Percentiles rank a stretch among this genome's conserved stretches.
These are phyloP conservation scores for Chascanopsetta lugubris DNA, from an alignment of 2,113 vertebrate species.

Conservation along the genomic window DNA sequence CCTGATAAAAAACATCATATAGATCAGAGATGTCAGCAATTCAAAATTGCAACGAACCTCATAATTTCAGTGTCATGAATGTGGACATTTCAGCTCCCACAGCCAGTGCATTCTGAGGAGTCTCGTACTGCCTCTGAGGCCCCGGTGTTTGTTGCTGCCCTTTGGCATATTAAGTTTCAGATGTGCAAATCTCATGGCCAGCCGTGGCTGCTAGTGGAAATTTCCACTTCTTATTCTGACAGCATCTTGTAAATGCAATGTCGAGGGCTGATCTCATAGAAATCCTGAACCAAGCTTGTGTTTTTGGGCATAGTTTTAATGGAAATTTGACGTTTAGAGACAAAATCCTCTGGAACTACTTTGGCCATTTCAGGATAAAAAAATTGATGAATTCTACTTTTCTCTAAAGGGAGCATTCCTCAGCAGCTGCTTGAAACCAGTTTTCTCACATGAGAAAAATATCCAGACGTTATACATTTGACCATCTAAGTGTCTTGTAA, in stretches of 20 bases:
- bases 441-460: conserved; percentile 2
- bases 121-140: conserved; percentile 54
- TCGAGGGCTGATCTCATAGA: conserved; percentile 39
- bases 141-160: conserved; percentile 68
- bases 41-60: no score
- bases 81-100: conserved; percentile 12
- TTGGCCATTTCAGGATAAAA: background rate
- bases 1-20: no score
- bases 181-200: conserved; percentile 66
- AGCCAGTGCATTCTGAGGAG: conserved; percentile 38
- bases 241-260: conserved; percentile 55
- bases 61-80: conserved; percentile 10
- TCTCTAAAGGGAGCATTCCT: background rate
- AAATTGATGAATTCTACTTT: background rate
- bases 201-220: conserved; percentile 77
- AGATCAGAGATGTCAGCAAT: no score
- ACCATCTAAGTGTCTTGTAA: conserved; percentile 9
- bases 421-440: background rate
- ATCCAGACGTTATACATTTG: conserved; percentile 8
- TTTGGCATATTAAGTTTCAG: conserved; percentile 80
- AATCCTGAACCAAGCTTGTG: conserved; percentile 1
- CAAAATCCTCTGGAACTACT: no score
- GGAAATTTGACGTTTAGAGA: background rate
- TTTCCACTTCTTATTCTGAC: conserved; percentile 78
- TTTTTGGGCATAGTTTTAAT: background rate